These are phyloP conservation scores for Gobio occitaniae DNA, from an alignment of 2,797 vertebrate species.

Conservation along the genomic window DNA sequence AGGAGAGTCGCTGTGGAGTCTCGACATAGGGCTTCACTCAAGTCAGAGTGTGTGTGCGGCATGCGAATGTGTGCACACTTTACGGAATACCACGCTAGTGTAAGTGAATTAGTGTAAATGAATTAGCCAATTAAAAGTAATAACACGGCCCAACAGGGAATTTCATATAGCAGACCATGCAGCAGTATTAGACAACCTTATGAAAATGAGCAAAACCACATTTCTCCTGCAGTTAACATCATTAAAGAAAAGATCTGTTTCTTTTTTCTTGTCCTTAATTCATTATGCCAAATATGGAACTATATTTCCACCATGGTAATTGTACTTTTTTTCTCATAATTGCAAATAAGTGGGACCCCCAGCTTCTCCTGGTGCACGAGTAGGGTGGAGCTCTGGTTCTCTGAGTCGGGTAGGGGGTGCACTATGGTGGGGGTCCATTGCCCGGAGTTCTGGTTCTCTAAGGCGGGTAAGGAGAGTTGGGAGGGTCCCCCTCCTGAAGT, in stretches of 20 bases:
- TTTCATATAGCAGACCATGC: constrained; percentile 27
- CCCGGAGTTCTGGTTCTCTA: too few species aligned
- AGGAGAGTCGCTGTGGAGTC: constrained; percentile 33
- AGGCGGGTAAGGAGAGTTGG: too few species aligned
- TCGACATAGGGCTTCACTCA: constrained; percentile 12
- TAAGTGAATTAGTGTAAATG: constrained; percentile 55
- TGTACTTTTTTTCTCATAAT: constrained; percentile 8
- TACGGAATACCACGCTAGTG: constrained; percentile 41
- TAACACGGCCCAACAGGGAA: constrained; percentile 42
- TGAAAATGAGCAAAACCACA: constrained; percentile 13
- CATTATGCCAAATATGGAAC: too few species aligned
- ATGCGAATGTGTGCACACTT: constrained; percentile 20
- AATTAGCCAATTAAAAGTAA: constrained; percentile 59
- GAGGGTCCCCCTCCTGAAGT: too few species aligned
- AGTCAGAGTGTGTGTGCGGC: background rate
- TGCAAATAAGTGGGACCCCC: background rate
- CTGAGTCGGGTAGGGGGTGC: too few species aligned
- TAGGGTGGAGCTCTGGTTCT: too few species aligned
- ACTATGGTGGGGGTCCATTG: too few species aligned
- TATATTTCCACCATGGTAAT: background rate
- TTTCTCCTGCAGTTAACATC: background rate
- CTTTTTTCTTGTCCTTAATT: background rate
- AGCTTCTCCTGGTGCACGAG: too few species aligned
- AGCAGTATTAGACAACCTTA: constrained; percentile 24
- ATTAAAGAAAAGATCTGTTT: constrained; percentile 26